Evolutionary conservation across 2,113 vertebrate genomes (phyloP).

Genomic region (Rostratula benghalensis): DNA sequence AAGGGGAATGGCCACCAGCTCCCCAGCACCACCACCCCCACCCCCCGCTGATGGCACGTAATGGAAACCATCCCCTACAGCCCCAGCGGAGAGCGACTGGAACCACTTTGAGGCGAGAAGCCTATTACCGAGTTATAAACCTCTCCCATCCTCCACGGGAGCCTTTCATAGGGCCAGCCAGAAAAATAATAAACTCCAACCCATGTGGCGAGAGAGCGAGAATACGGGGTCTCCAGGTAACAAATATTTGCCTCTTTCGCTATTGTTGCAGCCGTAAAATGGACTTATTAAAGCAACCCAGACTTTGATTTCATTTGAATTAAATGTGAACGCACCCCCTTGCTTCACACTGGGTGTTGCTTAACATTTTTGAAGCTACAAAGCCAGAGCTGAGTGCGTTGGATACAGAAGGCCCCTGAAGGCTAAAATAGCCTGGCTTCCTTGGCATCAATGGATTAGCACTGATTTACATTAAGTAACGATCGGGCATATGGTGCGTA

Average conservation of each 20-base stretch:
- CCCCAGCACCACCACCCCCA: neutral
- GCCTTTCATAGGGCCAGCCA: neutral
- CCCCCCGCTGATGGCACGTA: fast-evolving
- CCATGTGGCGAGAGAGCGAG: neutral
- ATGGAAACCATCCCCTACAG: neutral
- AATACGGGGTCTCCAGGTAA: neutral
- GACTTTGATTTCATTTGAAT: constrained; percentile 16
- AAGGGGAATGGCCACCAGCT: neutral
- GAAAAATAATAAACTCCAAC: neutral
- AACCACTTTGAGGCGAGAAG: neutral
- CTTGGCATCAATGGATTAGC: neutral
- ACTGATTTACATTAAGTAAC: neutral
- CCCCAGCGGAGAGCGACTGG: neutral
- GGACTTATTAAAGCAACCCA: neutral
- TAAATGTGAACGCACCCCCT: neutral
- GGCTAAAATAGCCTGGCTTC: neutral
- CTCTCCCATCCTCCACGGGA: neutral
- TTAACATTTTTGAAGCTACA: constrained; percentile 19
- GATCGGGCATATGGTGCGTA: neutral
- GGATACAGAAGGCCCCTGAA: neutral
- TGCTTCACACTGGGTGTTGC: constrained; percentile 13
- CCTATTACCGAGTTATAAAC: neutral
- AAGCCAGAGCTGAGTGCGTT: neutral
- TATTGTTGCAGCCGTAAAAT: constrained; percentile 15
- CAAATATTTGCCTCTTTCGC: neutral